Conservation (phyloP, 92 coral and sea anemone genomes). For the Zoanthus sansibaricus region DNA sequence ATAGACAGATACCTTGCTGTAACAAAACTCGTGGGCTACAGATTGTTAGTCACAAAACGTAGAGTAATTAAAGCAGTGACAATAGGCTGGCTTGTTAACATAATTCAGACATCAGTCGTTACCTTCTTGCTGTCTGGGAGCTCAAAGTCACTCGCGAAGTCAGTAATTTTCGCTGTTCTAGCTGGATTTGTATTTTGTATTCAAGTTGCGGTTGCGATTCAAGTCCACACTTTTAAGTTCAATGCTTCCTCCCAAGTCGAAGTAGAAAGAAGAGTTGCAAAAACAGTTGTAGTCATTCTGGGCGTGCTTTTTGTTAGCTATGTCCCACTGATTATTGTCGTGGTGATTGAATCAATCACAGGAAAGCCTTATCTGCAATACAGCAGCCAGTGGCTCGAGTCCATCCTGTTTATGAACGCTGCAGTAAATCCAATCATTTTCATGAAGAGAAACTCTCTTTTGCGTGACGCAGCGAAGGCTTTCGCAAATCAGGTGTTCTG, state of each 20-base stretch:
- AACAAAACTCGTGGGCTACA: constrained; percentile 11
- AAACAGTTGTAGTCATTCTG: neutral
- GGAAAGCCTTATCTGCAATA: neutral
- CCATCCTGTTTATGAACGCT: neutral
- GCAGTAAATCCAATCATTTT: neutral
- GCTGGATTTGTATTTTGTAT: constrained; percentile 26
- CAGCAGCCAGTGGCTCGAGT: neutral
- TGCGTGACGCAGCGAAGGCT: neutral
- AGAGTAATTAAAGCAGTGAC: neutral
- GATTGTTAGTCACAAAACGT: neutral
- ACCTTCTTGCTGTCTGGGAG: constrained; percentile 3
- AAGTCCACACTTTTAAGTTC: neutral
- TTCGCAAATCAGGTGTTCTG: neutral
- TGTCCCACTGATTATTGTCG: neutral
- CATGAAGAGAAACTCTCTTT: neutral
- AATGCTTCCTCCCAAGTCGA: neutral
- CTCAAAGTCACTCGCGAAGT: constrained; percentile 20
- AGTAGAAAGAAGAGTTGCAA: neutral
- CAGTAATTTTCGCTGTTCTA: constrained; percentile 49
- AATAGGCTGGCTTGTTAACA: neutral
- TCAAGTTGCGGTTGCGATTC: constrained; percentile 41
- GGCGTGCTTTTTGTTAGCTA: neutral
- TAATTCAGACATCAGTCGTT: neutral
- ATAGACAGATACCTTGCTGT: constrained; percentile 53
- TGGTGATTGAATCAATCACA: neutral